Evolutionary conservation across 1,140 invertebrate species (phyloP), one percentile per base, ranked within the genome.

Genomic region (Dryas iulia): DNA sequence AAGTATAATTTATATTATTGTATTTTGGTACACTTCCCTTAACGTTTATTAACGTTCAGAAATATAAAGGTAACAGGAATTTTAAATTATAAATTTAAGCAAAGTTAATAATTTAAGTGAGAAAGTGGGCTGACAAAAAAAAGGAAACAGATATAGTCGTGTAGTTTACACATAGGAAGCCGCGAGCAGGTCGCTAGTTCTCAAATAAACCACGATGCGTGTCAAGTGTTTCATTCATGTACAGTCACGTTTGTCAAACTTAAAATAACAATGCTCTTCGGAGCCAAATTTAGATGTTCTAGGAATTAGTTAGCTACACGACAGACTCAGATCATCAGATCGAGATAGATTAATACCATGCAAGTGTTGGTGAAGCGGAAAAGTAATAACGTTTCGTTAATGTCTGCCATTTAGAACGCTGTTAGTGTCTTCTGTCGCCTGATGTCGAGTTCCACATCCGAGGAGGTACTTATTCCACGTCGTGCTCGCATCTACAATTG

Each of bases 311-410:
- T 77, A 80, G 71, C 77, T 69, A 76, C 66, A 70, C 70, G 72
- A 77, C 71, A 82, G 77, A 81, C 77, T 74, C 70, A 67, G 62
- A 82, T 70, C 79, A 83, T 79, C 81, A 84, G 68, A 78, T 83
- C 79, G 71, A 84, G 81, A 82, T 81, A 82, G 83, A 90, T 88
- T 87, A 87, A 86, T 86, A 85, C 77, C 77, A 68, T 78, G 79
- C 84, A 83, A 84, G 82, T 86, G 84, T 82, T 79, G 71, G 73
- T 86, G 74, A 79, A 88, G 81, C 78, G 72, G 77, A 80, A 79
- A 81, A 84, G 83, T 85, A 86, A 89, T 88, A 89, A 82, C 80
- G 79, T 86, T 87, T 78, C 81, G 79, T 84, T 86, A 89, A 88
- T 90, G 88, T 85, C 76, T 75, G 76, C 78, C 81, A 86, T 90